Evolutionary conservation across 2,113 vertebrate species (phyloP).

Genomic region (Cynoglossus semilaevis): DNA sequence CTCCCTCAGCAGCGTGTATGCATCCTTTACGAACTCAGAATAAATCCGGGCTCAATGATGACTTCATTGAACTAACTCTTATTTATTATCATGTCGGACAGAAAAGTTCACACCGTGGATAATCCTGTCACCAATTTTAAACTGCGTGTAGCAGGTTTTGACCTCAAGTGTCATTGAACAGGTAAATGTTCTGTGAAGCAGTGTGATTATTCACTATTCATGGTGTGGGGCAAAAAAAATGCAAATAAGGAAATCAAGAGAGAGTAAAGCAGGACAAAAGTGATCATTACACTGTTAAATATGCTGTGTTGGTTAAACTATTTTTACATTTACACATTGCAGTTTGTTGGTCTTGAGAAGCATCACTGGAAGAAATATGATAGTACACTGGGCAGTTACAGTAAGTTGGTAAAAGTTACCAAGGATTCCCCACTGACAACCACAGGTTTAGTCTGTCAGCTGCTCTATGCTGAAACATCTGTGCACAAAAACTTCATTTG

Average conservation of each 20-base stretch:
- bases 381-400: too few species aligned
- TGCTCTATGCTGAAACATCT: neutral
- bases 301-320: too few species aligned
- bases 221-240: neutral
- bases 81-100: slow-evolving; percentile 70
- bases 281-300: too few species aligned
- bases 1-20: slow-evolving; percentile 33
- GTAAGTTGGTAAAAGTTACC: too few species aligned
- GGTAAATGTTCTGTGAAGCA: slow-evolving; percentile 15
- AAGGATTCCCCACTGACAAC: too few species aligned
- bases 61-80: slow-evolving; percentile 62
- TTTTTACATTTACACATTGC: too few species aligned
- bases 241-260: neutral
- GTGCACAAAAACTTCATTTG: neutral
- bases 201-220: slow-evolving; percentile 8
- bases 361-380: too few species aligned
- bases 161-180: slow-evolving; percentile 60
- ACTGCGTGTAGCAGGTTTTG: slow-evolving; percentile 59
- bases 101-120: slow-evolving; percentile 66
- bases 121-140: slow-evolving; percentile 61
- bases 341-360: too few species aligned
- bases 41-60: slow-evolving; percentile 69
- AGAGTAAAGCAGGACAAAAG: too few species aligned
- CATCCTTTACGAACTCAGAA: slow-evolving; percentile 50
- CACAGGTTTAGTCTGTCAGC: too few species aligned